These are phyloP conservation scores for Lasius platythorax DNA, from an alignment of 2,888 invertebrate genomes.

Conservation along the genomic window DNA sequence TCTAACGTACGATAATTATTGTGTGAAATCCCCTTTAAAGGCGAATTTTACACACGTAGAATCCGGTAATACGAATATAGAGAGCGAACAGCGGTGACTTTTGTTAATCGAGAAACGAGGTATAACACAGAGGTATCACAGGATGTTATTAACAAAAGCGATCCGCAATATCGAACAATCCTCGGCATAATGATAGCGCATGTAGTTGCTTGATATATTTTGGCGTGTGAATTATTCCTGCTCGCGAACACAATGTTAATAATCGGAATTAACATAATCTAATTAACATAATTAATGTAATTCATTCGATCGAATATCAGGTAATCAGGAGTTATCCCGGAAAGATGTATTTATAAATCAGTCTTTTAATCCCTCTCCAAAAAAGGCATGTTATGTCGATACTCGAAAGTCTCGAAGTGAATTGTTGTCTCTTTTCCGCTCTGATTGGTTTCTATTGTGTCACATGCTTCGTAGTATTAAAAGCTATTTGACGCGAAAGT, in stretches of 20 bases:
- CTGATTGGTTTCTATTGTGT: no score
- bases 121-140: not conserved
- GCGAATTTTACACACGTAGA: slow-evolving; percentile 22
- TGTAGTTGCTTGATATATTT: not conserved
- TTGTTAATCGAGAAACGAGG: not conserved
- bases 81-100: not conserved
- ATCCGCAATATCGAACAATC: slow-evolving; percentile 13
- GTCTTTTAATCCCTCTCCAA: not conserved
- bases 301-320: not conserved
- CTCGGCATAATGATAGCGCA: not conserved
- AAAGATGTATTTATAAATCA: not conserved
- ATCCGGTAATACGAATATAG: slow-evolving; percentile 34
- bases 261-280: not conserved
- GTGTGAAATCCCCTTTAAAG: slow-evolving; percentile 67
- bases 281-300: not conserved
- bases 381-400: no score
- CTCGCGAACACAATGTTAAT: not conserved
- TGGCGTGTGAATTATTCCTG: not conserved
- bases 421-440: no score
- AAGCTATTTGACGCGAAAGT: no score
- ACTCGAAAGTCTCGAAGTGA: no score
- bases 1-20: slow-evolving; percentile 72
- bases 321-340: not conserved
- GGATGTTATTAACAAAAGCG: slow-evolving; percentile 9
- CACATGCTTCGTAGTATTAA: no score